These are phyloP conservation scores for Anguilla marmorata DNA, from an alignment of 2,797 vertebrate genomes.

Conservation along the genomic window DNA sequence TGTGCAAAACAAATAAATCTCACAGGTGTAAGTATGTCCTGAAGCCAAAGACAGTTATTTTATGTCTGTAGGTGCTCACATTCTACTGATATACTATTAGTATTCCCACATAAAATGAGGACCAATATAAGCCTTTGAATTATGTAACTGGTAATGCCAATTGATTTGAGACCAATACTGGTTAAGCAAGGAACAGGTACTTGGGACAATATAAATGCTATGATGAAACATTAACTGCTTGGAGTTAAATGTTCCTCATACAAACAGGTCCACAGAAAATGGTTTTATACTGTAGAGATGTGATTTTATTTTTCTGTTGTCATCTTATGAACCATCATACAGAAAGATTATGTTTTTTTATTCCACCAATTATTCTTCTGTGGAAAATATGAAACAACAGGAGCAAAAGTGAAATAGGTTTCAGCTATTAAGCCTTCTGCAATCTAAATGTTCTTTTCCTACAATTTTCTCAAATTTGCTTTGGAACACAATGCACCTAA, in stretches of 20 bases:
- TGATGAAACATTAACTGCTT: not conserved
- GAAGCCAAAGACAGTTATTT: not conserved
- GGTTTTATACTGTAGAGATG: not conserved
- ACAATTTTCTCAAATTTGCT: conserved; percentile 10
- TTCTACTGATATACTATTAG: not conserved
- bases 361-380: not conserved
- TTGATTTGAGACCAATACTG: not conserved
- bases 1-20: not conserved
- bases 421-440: conserved; percentile 14
- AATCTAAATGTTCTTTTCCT: conserved; percentile 15
- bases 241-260: not conserved
- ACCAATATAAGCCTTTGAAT: not conserved
- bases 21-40: not conserved
- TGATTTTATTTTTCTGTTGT: not conserved
- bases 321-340: not conserved
- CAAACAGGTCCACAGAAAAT: not conserved
- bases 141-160: not conserved
- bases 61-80: not conserved
- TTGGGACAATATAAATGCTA: not conserved
- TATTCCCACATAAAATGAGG: not conserved
- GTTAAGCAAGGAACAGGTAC: not conserved
- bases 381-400: not conserved
- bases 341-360: not conserved
- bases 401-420: not conserved
- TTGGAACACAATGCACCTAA: not conserved